Evolutionary conservation across 37 sponge, comb jelly and placozoan species (phyloP), one percentile per base, ranked within the genome.

Genomic region (Aplysina aerophoba): DNA sequence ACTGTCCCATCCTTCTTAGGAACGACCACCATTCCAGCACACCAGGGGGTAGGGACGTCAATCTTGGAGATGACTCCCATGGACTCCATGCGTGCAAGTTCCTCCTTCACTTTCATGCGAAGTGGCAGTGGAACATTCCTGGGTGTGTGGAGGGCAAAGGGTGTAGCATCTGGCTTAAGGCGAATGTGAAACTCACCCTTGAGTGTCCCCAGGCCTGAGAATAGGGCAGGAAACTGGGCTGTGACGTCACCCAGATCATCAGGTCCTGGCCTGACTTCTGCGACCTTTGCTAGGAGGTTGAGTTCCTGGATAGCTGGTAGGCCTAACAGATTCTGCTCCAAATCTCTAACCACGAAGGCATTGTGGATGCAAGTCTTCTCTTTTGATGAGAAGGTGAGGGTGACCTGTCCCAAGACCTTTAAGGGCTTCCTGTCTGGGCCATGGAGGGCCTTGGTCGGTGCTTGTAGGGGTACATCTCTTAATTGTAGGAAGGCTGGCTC

Each of bases 1-100:
- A 85, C 68, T 27, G n/a, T 44, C 30, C 86, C 86, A 41, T 56
- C 25, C 53, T 85, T 85, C 37, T 85, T 85, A 25, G 86, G 80
- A 13, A 81, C 80, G 31, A 44, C 67, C 38, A 85, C 80, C 80
- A 85, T 85, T 16, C 80, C 80, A 6, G 86, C 75, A 55, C 86
- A 85, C 86, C 86, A 84, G 14, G 66, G 24, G n/a, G 79, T 85
- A 37, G 86, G 86, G 22, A 36, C 55, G 19, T 75, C 44, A 24
- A 85, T 65, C 15, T 57, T 57, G 34, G 86, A 41, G 25, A 77
- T 58, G 41, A 85, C 80, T 38, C 80, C 86, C n/a, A n/a, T n/a
- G n/a, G n/a, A n/a, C n/a, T n/a, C n/a, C n/a, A n/a, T n/a, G n/a
- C n/a, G n/a, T n/a, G n/a, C n/a, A n/a, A n/a, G n/a, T n/a, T n/a